Percentiles rank a stretch among this genome's conserved stretches.
Evolutionary conservation across 2,797 vertebrate genomes (phyloP).

Genomic region (Linurgus olivaceus): DNA sequence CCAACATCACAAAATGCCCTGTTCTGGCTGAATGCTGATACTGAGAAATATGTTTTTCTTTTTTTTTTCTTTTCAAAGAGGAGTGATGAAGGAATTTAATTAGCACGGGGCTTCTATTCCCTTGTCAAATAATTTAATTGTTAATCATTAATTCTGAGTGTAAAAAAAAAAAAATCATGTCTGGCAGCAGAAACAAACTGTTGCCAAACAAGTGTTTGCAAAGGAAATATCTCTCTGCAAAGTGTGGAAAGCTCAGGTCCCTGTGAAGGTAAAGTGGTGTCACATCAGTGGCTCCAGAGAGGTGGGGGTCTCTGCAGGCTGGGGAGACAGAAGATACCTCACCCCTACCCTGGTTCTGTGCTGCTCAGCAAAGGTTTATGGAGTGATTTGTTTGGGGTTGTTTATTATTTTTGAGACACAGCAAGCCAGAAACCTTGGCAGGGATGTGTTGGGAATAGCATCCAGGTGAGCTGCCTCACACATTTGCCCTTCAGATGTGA

Average conservation of each 20-base stretch:
- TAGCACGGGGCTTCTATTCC: not conserved
- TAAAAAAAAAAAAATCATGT: not conserved
- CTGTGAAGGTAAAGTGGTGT: not conserved
- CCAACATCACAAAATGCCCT: not conserved
- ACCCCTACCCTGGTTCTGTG: not conserved
- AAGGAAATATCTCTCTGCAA: not conserved
- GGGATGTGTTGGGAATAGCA: not conserved
- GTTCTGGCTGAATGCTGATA: conserved; percentile 16
- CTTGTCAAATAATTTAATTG: conserved; percentile 40
- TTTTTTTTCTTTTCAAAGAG: not conserved
- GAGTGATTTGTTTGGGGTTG: not conserved
- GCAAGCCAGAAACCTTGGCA: not conserved
- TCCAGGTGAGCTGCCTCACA: not conserved
- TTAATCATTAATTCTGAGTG: conserved; percentile 49
- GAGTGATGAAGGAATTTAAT: conserved; percentile 34
- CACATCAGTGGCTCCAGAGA: not conserved
- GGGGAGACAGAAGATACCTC: not conserved
- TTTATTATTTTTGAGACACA: not conserved
- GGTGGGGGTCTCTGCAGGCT: not conserved
- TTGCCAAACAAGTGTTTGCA: not conserved
- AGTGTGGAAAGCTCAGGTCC: not conserved
- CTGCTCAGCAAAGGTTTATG: not conserved
- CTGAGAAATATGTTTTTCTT: not conserved
- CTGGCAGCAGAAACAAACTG: conserved; percentile 12
- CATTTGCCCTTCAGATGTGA: not conserved